A percentile compares a stretch with the other conserved stretches of the same genome.
phyloP scores from a whole-genome alignment of 1,140 invertebrate genomes.

The Drosophila melanogaster region DNA sequence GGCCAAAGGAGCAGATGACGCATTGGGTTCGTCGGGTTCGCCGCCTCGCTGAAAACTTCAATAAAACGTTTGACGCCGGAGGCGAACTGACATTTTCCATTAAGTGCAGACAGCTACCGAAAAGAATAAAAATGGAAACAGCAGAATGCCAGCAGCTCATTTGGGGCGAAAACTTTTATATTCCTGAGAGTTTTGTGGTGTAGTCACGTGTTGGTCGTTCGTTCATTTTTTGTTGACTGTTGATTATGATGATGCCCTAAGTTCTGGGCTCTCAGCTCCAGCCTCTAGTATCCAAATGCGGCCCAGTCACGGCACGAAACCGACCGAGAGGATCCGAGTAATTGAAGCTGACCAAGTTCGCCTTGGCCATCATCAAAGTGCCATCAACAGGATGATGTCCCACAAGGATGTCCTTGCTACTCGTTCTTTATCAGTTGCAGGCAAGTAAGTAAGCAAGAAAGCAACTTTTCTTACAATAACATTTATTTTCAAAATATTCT shows the following conservation, averaged over 20 bases:
- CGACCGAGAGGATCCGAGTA: constrained; percentile 21
- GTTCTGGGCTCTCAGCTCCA: background rate
- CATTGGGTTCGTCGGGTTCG: constrained; percentile 28
- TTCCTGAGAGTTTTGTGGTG: constrained; percentile 58
- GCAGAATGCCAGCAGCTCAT: constrained; percentile 44
- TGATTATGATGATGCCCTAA: constrained; percentile 52
- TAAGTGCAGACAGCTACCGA: constrained; percentile 74
- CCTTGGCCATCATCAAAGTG: constrained; percentile 58
- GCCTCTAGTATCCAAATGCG: constrained; percentile 23
- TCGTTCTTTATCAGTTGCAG: constrained; percentile 63
- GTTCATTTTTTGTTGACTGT: constrained; percentile 41
- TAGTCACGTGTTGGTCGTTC: constrained; percentile 45
- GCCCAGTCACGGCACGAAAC: constrained; percentile 39
- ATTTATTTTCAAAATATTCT: constrained; percentile 77
- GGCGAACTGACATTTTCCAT: constrained; percentile 81
- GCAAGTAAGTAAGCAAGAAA: background rate
- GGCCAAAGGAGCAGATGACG: constrained; percentile 29
- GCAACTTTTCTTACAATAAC: constrained; percentile 76
- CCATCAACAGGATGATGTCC: constrained; percentile 68
- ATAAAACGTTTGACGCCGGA: constrained; percentile 80
- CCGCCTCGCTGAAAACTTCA: constrained; percentile 68
- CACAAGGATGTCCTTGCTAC: constrained; percentile 12
- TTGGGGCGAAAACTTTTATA: constrained; percentile 46
- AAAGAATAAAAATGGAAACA: constrained; percentile 29
- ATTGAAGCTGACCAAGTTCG: constrained; percentile 37